Base-by-base conservation (phyloP, 1,140 invertebrate species). In the Zaprionus capensis region DNA sequence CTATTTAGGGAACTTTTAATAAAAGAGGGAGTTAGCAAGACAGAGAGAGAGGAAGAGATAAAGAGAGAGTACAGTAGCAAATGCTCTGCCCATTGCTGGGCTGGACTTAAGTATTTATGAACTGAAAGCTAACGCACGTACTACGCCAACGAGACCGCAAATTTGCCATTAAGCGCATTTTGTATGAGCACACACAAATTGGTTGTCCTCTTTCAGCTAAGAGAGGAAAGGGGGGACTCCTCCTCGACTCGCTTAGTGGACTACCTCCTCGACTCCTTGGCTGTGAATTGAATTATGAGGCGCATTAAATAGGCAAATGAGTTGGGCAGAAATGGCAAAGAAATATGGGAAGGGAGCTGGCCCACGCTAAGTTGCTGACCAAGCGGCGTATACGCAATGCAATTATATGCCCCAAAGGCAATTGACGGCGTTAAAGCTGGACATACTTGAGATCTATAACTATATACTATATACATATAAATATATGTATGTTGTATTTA, bases 291-390 rank as follows among this genome's bases (percentile, higher is more conserved):
- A 78, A 59, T 68, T 73, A 68, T 64, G 68, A 34, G 26, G 41
- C 38, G 63, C 58, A 78, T 78, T 78, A 81, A 81, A 78, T 68
- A 68, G 55, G 58, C 59, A 73, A 78, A 78, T 51, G 46, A 12
- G 20, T 51, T 24, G 71, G 53, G 66, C 51, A 59, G 63, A 55
- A 55, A 51, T 15, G 53, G 49, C 20, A 5, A 22, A 6, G 2
- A 17, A 4, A 34, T 11, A 9, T 34, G 26, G 15, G 26, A 6
- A 6, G 9, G 7, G 5, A 20, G 44, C 2, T 20, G 7, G 17
- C n/a, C 41, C 14, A 5, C 41, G 44, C 11, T 63, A 12, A 46
- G 44, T 49, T 24, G 49, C 20, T 49, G 66, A 28, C 14, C 53
- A 64, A 51, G 24, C 20, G 34, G 34, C 61, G 44, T 59, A 59